These are phyloP conservation scores for Aphis gossypii DNA, from an alignment of 1,140 invertebrate genomes.

Conservation along the genomic window DNA sequence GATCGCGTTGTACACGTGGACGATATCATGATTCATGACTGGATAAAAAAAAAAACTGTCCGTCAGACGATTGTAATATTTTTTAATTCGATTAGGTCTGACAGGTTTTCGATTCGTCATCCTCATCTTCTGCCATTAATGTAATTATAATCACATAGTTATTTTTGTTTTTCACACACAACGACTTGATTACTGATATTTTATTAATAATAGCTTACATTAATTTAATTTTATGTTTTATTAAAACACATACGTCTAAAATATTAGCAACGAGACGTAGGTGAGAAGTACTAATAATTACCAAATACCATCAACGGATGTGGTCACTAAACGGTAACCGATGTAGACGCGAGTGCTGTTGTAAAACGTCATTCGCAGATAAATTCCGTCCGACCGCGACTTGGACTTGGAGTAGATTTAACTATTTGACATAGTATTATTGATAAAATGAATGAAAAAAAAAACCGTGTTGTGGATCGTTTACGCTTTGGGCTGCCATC, in stretches of 20 bases:
- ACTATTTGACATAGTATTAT: neutral
- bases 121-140: neutral
- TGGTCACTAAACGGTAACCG: neutral
- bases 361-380: neutral
- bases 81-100: neutral
- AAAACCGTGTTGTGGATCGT: neutral
- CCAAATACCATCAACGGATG: neutral
- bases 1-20: neutral
- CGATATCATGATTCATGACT: neutral
- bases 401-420: neutral
- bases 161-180: neutral
- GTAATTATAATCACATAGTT: neutral
- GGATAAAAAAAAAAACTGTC: neutral
- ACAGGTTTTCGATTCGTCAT: neutral
- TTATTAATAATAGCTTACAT: neutral
- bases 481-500: neutral
- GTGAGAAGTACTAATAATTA: neutral
- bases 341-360: neutral
- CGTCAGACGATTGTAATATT: neutral
- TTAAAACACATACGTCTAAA: neutral
- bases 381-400: neutral
- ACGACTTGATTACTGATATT: neutral
- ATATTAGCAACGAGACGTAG: neutral
- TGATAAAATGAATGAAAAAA: neutral
- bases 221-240: neutral